These are phyloP conservation scores for Ciconia boyciana DNA, from an alignment of 2,113 vertebrate species.

Conservation along the genomic window DNA sequence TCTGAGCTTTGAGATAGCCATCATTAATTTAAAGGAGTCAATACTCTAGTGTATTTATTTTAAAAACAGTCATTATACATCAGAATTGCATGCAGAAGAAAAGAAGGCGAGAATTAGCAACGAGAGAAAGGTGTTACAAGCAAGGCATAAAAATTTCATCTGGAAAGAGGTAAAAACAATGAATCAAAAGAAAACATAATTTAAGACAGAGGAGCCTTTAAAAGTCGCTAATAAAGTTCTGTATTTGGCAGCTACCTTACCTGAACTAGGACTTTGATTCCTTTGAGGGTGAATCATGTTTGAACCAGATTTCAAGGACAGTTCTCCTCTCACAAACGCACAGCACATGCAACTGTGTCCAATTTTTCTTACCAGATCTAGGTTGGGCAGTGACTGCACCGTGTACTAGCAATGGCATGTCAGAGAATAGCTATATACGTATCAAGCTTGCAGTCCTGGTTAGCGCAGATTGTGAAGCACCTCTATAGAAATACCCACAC, in stretches of 20 bases:
- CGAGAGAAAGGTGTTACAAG: not conserved
- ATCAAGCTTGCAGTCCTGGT: not conserved
- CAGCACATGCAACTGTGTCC: not conserved
- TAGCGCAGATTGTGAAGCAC: not conserved
- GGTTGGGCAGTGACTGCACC: not conserved
- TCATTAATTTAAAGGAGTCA: not conserved
- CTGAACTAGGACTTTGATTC: slow-evolving; percentile 63
- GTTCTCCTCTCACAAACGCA: not conserved
- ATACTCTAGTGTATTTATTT: not conserved
- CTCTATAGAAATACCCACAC: not conserved
- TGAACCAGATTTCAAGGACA: slow-evolving; percentile 58
- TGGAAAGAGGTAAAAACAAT: not conserved
- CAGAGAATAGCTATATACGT: not conserved
- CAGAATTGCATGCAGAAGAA: not conserved
- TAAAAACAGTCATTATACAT: not conserved
- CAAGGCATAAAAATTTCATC: not conserved
- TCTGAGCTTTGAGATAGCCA: not conserved
- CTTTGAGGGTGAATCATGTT: slow-evolving; percentile 34
- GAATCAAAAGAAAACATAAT: not conserved
- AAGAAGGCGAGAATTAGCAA: not conserved
- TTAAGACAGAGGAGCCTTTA: slow-evolving; percentile 15
- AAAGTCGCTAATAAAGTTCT: slow-evolving; percentile 15
- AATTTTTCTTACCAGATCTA: not conserved
- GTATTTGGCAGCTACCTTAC: slow-evolving; percentile 35
- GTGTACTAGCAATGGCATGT: not conserved